Evolutionary conservation across 2,888 invertebrate genomes (phyloP).

Genomic region (Camptogramma bilineatum): DNA sequence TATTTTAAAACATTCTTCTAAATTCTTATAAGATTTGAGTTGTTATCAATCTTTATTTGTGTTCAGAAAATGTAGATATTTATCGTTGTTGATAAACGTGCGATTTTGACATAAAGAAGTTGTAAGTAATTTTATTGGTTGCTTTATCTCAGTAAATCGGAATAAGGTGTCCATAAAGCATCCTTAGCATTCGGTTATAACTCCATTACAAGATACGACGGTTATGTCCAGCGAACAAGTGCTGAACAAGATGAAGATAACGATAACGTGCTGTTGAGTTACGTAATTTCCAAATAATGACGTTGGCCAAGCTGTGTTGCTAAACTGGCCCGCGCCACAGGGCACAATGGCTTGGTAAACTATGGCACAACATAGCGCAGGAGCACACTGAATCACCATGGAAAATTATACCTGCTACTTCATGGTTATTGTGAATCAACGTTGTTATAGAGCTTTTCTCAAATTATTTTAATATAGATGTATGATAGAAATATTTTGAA

Average conservation of each 20-base stretch:
- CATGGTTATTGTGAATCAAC: too few relatives aligned
- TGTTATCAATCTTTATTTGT: too few relatives aligned
- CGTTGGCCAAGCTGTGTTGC: conserved; percentile 41
- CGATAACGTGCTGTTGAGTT: not conserved
- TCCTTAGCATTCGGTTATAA: conserved; percentile 7
- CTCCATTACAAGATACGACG: not conserved
- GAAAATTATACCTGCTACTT: not conserved
- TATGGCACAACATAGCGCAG: conserved; percentile 22
- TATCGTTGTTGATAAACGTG: not conserved
- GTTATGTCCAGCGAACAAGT: not conserved
- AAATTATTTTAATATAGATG: too few relatives aligned
- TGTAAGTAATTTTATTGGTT: not conserved
- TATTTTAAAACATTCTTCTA: too few relatives aligned
- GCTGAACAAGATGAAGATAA: conserved; percentile 21
- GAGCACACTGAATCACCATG: not conserved
- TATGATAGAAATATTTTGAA: too few relatives aligned
- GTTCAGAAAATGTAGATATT: too few relatives aligned
- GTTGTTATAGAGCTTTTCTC: too few relatives aligned
- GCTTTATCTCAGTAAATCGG: not conserved
- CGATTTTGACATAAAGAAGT: not conserved
- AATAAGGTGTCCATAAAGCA: not conserved
- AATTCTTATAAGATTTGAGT: too few relatives aligned
- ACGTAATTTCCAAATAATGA: conserved; percentile 29
- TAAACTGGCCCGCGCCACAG: conserved; percentile 27
- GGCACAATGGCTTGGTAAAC: conserved; percentile 12